Conservation (phyloP, 2,888 invertebrate genomes). For the Coecobrya sp. region DNA sequence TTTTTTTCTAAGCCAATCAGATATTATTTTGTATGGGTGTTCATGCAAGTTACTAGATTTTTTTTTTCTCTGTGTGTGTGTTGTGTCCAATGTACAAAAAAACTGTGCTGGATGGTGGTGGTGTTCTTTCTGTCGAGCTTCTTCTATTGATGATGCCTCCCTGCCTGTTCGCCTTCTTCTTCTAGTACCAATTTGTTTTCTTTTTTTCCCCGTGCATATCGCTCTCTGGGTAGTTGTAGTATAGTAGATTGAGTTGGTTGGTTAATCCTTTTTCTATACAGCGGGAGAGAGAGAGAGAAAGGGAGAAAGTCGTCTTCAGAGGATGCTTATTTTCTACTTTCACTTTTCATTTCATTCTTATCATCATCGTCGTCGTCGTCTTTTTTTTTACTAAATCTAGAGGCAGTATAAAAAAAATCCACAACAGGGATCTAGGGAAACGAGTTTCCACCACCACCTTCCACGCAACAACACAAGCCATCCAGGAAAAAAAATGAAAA, state of each 20-base stretch:
- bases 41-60: conserved; percentile 57
- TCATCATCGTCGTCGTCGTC: conserved; percentile 38
- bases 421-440: conserved; percentile 44
- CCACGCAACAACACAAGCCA: background rate
- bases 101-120: too few species aligned
- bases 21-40: conserved; percentile 55
- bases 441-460: background rate
- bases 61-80: background rate
- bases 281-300: conserved; percentile 4
- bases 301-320: conserved; percentile 49
- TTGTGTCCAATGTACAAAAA: background rate
- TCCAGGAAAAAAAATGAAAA: conserved; percentile 39
- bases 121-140: background rate
- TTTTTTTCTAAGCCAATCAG: conserved; percentile 32
- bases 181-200: conserved; percentile 18
- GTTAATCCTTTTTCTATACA: conserved; percentile 35
- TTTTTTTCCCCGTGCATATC: background rate
- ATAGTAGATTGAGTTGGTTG: conserved; percentile 14
- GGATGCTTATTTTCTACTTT: conserved; percentile 79
- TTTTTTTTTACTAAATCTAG: conserved; percentile 39
- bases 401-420: conserved; percentile 30
- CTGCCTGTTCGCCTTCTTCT: background rate
- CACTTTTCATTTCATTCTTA: conserved; percentile 78
- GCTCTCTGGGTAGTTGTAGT: background rate
- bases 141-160: background rate